Conservation (phyloP, 2,888 invertebrate species). For the Lordiphosa andalusiaca region DNA sequence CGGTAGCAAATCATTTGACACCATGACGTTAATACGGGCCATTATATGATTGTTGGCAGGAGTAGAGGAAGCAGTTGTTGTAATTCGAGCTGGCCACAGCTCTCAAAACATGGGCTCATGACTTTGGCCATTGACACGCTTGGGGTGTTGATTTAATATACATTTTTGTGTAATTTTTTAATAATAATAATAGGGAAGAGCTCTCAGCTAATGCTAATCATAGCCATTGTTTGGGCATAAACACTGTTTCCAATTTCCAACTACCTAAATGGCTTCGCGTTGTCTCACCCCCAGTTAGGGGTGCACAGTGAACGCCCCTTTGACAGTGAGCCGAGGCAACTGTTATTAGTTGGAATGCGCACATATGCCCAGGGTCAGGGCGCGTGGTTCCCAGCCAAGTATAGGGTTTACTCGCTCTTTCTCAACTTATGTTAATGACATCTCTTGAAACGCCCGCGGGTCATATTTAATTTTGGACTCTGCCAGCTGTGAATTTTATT, state of each 20-base stretch:
- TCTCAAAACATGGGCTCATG: conserved; percentile 31
- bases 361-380: conserved; percentile 45
- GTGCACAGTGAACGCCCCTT: conserved; percentile 49
- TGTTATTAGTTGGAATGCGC: conserved; percentile 62
- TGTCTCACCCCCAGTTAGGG: conserved; percentile 64
- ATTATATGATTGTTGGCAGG: conserved; percentile 50
- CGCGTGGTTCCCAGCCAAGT: conserved; percentile 62
- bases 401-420: conserved; percentile 36
- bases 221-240: conserved; percentile 57
- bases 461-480: conserved; percentile 42
- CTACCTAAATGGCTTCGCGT: conserved; percentile 20
- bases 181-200: conserved; percentile 47
- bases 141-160: conserved; percentile 46
- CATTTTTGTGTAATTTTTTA: conserved; percentile 52
- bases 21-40: conserved; percentile 36
- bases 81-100: conserved; percentile 58
- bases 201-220: conserved; percentile 33
- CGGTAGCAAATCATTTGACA: conserved; percentile 55
- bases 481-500: conserved; percentile 73
- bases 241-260: conserved; percentile 67
- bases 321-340: conserved; percentile 54
- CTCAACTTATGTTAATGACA: conserved; percentile 52
- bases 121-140: conserved; percentile 52
- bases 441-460: conserved; percentile 33
- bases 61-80: conserved; percentile 32